phyloP scores from a whole-genome alignment of 2,113 vertebrate genomes.

The Lota lota region DNA sequence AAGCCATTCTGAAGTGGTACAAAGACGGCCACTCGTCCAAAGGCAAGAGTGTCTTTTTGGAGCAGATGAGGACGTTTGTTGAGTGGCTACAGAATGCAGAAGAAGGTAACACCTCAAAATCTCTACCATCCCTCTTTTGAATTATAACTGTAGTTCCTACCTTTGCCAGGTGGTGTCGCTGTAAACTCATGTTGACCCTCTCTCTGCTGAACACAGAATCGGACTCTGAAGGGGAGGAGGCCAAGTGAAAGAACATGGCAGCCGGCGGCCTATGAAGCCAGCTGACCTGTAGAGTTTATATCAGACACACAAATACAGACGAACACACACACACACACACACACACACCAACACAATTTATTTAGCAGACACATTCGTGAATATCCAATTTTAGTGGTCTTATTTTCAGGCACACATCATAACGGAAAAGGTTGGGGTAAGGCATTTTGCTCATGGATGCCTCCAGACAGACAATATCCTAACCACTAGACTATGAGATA shows the following conservation, averaged over 20 bases:
- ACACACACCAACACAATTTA: too few relatives aligned
- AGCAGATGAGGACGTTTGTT: slow-evolving; percentile 94
- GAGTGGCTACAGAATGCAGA: slow-evolving; percentile 92
- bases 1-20: slow-evolving; percentile 90
- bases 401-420: too few relatives aligned
- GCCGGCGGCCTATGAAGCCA: slow-evolving; percentile 39
- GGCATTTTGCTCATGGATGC: too few relatives aligned
- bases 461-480: too few relatives aligned
- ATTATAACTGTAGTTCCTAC: not conserved
- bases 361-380: too few relatives aligned
- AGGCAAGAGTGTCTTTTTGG: slow-evolving; percentile 90
- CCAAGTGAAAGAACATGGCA: slow-evolving; percentile 55
- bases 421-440: too few relatives aligned
- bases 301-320: not conserved
- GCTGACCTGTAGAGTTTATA: slow-evolving; percentile 52
- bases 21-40: slow-evolving; percentile 87
- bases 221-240: slow-evolving; percentile 86
- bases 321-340: too few relatives aligned
- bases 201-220: slow-evolving; percentile 74
- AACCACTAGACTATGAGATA: too few relatives aligned
- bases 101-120: slow-evolving; percentile 75
- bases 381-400: too few relatives aligned
- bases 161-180: slow-evolving; percentile 2
- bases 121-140: not conserved
- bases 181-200: slow-evolving; percentile 10